Base-by-base conservation (phyloP, 1,140 invertebrate genomes). In the Laupala kohalensis region DNA sequence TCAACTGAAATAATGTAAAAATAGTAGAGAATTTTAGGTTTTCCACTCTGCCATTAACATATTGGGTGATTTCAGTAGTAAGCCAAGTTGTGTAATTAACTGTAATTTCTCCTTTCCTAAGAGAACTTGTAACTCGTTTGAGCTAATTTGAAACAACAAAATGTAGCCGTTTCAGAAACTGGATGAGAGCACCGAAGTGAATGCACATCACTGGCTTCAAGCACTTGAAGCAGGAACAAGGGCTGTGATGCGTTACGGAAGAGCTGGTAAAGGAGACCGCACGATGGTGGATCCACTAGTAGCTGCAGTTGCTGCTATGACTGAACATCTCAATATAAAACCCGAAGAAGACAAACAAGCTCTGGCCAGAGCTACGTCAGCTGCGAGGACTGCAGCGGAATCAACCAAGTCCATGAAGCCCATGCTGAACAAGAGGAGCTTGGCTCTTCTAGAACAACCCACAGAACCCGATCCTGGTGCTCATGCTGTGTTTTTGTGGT, bases 401-500 rank as follows among this genome's bases (percentile, higher is more conserved):
- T 71, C 74, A n/a, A 86, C 85, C 6, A 74, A 78, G 4, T 72
- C 75, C 64, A 83, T 85, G 82, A 75, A 75, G 66, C 81, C 83
- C 23, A 69, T 66, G 24, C 37, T 73, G 53, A 70, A 72, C 5
- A 69, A 73, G 67, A 69, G 73, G 2, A 75, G 75, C 65, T 73
- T 72, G 24, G 53, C 68, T 6, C 63, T 67, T 24, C n/a, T 15
- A 13, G 24, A 63, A 64, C 15, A 13, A n/a, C 25, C 25, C 28
- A 13, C 24, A 69, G 53, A 26, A 65, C 70, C 70, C 5, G 70
- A 71, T 65, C 24, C 70, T 71, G 86, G 84, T 24, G 86, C 86
- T 27, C 83, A 85, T 73, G 86, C 86, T 23, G 82, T 88, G 12
- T 82, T 83, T 63, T 81, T 85, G 30, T 87, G 86, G 84, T 78